Base-by-base conservation (phyloP, 1,140 invertebrate species). In the Contarinia nasturtii region DNA sequence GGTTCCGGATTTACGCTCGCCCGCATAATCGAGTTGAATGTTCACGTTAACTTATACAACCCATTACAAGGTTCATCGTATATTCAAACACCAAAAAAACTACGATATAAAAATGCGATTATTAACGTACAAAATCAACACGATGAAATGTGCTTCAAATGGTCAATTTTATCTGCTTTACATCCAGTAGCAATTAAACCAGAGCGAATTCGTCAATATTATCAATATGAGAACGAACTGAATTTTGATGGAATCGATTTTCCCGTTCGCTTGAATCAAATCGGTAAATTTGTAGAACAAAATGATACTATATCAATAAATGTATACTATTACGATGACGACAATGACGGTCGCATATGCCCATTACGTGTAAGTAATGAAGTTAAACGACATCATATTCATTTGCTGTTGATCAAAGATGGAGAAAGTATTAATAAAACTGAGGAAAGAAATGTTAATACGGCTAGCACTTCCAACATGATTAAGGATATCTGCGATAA, bases 41-140 rank as follows among this genome's bases (percentile, higher is more conserved):
- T 58, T 20, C 52, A 60, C 41, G 56, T 64, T 15, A 55, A 55
- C 48, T 55, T 54, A 49, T 63, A 54, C 51, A 51, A 54, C 44
- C 57, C 57, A 8, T 17, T 59, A 22, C 44, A 50, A 7, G 55
- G 49, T 36, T 52, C 50, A 46, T 49, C 48, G 14, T 58, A 52
- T 48, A 53, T 62, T 20, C 20, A 52, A 38, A 20, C 59, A 46
- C 59, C 55, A 12, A 19, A 43, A 38, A 33, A 38, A 45, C 56
- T 63, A n/a, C 41, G 50, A 49, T 45, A 49, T 14, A 60, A 60
- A 51, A 40, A 40, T 5, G 37, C 37, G 0, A 54, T 51, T 42
- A 27, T 63, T 5, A 64, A 60, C 51, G 52, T 63, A 5, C 42
- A 55, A 45, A 58, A 56, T 45, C 4, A 27, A 27, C 48, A 48